Evolutionary conservation across 2,797 vertebrate genomes (phyloP), one percentile per base, ranked within the genome.

Genomic region (Spinus pinus): DNA sequence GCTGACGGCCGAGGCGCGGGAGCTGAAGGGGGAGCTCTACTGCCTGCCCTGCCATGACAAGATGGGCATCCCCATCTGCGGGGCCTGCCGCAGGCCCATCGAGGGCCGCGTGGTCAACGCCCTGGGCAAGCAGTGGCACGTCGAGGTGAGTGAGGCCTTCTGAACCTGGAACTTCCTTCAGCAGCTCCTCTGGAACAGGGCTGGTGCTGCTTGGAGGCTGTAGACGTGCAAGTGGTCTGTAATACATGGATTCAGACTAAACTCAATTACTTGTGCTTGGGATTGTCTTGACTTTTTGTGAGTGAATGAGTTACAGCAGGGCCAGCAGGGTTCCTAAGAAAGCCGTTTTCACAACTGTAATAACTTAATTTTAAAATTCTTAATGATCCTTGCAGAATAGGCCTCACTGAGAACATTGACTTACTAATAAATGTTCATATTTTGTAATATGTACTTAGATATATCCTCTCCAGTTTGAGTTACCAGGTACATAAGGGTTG

Each of bases 21-120:
- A 98, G 33, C 97, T 98, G 90, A 98, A 98, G 87, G 98, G 97
- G 3, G 98, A 98, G 12, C 98, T 98, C 31, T 98, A 97, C 9
- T 98, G 98, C 78, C 90, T 98, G 81, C 98, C 98, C 0, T 98
- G 98, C 90, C 98, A 98, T 0, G 98, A 98, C 96, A 98, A 98
- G 95, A 98, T 98, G 98, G 98, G 98, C 0, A 97, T 98, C 65
- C 98, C 98, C 56, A 98, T 98, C 96, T 98, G 98, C 0, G 98
- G 98, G 7, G 98, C 98, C 31, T 98, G 98, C 69, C 97, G 97
- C 65, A 71, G 98, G 86, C 98, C 98, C 85, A 98, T 98, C 1
- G 98, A 98, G 77, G 97, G 98, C 8, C 95, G 98, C 1, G 98
- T 98, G 67, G 98, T 98, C 89, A 98, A 98, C 1, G 98, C 98